These are phyloP conservation scores for Ganaspis brasiliensis DNA, from an alignment of 2,888 invertebrate species.

Conservation along the genomic window DNA sequence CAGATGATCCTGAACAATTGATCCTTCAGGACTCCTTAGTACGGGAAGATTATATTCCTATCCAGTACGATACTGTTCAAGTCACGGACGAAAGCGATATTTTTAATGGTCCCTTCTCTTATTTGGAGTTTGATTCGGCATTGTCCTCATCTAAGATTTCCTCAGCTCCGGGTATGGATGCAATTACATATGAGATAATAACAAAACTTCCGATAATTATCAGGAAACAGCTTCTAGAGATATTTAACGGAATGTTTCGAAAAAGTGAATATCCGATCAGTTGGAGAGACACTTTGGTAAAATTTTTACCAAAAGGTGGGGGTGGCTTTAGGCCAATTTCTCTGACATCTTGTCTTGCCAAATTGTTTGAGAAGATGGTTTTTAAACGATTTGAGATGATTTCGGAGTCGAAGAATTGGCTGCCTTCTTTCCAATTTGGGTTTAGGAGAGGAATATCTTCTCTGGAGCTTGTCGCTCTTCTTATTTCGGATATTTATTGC, in stretches of 20 bases:
- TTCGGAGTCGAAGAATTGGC: background rate
- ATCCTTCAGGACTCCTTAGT: too few relatives aligned
- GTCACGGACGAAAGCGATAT: too few relatives aligned
- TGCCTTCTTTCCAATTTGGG: background rate
- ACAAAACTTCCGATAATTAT: background rate
- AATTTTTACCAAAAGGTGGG: background rate
- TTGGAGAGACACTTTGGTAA: background rate
- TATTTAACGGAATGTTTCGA: background rate
- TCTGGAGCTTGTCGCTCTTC: background rate
- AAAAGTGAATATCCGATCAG: background rate
- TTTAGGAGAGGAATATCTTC: background rate
- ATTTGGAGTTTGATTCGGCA: background rate
- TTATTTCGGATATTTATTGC: too few relatives aligned
- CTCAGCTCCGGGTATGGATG: background rate
- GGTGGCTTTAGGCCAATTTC: background rate
- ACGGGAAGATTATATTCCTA: too few relatives aligned
- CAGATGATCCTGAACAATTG: too few relatives aligned
- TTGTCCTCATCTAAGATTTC: background rate
- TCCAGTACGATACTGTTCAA: too few relatives aligned
- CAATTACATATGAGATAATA: background rate
- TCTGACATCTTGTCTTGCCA: background rate
- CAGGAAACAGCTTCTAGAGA: background rate
- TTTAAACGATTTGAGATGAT: background rate
- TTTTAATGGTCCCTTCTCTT: background rate
- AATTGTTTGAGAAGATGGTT: background rate